These are phyloP conservation scores for Pseudococcus viburni DNA, from an alignment of 2,888 invertebrate species.

Conservation along the genomic window DNA sequence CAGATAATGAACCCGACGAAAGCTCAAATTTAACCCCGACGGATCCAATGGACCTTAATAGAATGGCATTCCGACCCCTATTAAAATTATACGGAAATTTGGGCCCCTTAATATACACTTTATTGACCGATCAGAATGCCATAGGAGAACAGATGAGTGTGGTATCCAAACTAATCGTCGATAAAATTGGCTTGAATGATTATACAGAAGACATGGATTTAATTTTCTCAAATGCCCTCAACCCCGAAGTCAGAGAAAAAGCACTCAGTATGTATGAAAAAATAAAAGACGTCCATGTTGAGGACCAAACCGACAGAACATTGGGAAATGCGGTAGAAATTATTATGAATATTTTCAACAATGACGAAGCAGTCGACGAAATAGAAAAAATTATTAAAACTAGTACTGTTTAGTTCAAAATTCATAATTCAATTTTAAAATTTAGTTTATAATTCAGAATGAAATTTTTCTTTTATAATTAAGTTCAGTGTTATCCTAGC, in stretches of 20 bases:
- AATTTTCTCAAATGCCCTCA: slow-evolving; percentile 69
- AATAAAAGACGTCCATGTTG: slow-evolving; percentile 30
- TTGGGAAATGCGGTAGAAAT: slow-evolving; percentile 20
- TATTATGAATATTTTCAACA: background rate
- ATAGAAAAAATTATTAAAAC: background rate
- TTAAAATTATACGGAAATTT: background rate
- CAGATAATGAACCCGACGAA: background rate
- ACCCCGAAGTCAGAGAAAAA: slow-evolving; percentile 69
- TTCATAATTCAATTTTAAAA: background rate
- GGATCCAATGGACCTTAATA: background rate
- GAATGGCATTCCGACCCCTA: background rate
- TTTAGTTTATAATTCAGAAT: background rate
- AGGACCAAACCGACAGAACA: background rate
- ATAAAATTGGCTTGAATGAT: background rate
- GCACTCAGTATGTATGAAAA: slow-evolving; percentile 70
- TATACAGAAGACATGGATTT: background rate
- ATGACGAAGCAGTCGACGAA: background rate
- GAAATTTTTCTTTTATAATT: background rate
- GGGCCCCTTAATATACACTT: slow-evolving; percentile 14
- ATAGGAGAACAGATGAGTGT: slow-evolving; percentile 24
- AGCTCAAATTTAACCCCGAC: background rate
- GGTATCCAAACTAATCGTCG: background rate
- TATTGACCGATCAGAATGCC: slow-evolving; percentile 33
- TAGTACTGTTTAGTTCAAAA: background rate
- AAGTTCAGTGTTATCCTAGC: background rate